Percentiles rank a stretch among this genome's conserved stretches.
Evolutionary conservation across 2,888 invertebrate genomes (phyloP).

Genomic region (Lepeophtheirus nordmannii): DNA sequence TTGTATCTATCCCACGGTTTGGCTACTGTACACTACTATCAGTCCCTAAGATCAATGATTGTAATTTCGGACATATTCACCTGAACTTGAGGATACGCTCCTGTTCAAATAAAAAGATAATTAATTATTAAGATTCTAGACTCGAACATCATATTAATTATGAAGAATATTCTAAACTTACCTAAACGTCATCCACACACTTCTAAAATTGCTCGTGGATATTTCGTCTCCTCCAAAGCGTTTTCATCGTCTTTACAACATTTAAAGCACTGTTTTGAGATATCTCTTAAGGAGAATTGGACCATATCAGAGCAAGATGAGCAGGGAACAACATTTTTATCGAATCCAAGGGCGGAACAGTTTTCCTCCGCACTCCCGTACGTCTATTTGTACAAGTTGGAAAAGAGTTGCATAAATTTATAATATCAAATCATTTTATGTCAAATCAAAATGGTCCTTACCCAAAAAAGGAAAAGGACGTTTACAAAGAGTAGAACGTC

Average conservation of each 20-base stretch:
- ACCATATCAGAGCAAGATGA: conserved; percentile 70
- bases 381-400: not conserved
- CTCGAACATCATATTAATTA: not conserved
- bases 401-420: too few relatives aligned
- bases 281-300: conserved; percentile 49
- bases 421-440: too few relatives aligned
- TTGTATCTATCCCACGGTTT: too few relatives aligned
- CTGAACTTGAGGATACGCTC: conserved; percentile 22
- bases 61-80: not conserved
- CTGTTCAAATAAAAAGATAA: not conserved
- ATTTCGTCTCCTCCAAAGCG: conserved; percentile 50
- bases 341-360: conserved; percentile 50
- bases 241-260: conserved; percentile 63
- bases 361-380: not conserved
- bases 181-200: conserved; percentile 98
- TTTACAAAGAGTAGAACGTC: too few relatives aligned
- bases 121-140: too few relatives aligned
- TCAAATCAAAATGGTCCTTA: too few relatives aligned
- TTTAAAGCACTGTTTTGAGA: conserved; percentile 48
- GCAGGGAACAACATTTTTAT: conserved; percentile 66
- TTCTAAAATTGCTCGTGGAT: conserved; percentile 78
- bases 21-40: too few relatives aligned
- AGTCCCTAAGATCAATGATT: not conserved
- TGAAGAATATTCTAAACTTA: conserved; percentile 43
- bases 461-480: too few relatives aligned